Percentiles rank a stretch among this genome's conserved stretches.
phyloP scores from a whole-genome alignment of 2,113 vertebrate genomes.

The Amblyopsis rosae region DNA sequence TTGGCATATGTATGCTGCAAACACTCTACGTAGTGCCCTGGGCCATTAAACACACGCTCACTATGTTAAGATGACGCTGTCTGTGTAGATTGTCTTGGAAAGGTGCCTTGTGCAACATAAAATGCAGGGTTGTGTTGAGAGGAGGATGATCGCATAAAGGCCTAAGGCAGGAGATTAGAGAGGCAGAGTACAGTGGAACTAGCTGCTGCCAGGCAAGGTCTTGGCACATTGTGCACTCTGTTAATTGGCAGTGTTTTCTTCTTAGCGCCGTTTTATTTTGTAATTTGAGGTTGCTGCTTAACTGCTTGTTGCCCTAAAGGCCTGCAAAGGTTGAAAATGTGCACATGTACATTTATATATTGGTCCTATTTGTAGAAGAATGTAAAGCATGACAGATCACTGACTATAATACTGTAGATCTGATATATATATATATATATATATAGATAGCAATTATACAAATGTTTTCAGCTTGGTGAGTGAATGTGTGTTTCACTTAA shows the following conservation, averaged over 20 bases:
- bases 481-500: too few species aligned
- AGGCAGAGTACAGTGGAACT: slow-evolving; percentile 44
- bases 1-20: slow-evolving; percentile 47
- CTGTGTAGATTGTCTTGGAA: slow-evolving; percentile 63
- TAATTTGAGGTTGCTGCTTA: not conserved
- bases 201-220: slow-evolving; percentile 17
- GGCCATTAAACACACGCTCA: slow-evolving; percentile 66
- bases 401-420: too few species aligned
- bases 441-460: too few species aligned
- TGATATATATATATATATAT: too few species aligned
- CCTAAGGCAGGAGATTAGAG: slow-evolving; percentile 56
- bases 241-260: slow-evolving; percentile 38
- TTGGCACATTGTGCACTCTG: slow-evolving; percentile 14
- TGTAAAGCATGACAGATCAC: too few species aligned
- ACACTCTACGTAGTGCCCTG: slow-evolving; percentile 45
- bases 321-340: not conserved
- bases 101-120: slow-evolving; percentile 47
- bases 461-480: too few species aligned
- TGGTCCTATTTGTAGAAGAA: too few species aligned
- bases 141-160: slow-evolving; percentile 42
- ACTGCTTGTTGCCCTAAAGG: slow-evolving; percentile 13
- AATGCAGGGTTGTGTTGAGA: slow-evolving; percentile 41
- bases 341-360: too few species aligned
- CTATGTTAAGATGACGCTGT: slow-evolving; percentile 63
- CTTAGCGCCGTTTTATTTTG: slow-evolving; percentile 11